Conservation (phyloP, 1,140 invertebrate species). For the Andrena cerasifolii region DNA sequence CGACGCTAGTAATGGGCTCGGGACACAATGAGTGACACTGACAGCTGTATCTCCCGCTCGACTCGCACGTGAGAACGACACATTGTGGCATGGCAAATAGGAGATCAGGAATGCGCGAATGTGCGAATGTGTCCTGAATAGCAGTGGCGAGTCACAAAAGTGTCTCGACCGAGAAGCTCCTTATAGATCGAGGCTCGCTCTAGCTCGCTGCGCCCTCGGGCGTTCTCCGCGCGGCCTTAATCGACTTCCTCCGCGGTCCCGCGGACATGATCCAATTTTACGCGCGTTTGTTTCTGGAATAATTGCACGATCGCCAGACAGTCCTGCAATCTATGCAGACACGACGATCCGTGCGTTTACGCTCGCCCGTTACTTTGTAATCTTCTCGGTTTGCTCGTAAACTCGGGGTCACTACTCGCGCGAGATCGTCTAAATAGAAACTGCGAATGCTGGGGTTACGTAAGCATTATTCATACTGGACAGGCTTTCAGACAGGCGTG, state of each 20-base stretch:
- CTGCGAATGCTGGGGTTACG: conserved; percentile 20
- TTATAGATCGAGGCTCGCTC: background rate
- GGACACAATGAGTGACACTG: too few species aligned
- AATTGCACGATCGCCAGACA: conserved; percentile 15
- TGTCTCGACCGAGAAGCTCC: too few species aligned
- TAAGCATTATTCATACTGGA: conserved; percentile 10
- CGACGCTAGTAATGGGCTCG: too few species aligned
- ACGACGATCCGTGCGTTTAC: conserved; percentile 17
- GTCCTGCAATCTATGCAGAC: conserved; percentile 24
- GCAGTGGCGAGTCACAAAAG: too few species aligned
- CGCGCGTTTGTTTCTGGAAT: background rate
- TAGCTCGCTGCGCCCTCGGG: background rate
- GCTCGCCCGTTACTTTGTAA: conserved; percentile 35
- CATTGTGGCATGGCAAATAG: too few species aligned
- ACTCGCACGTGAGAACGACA: too few species aligned
- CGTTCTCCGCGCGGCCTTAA: background rate
- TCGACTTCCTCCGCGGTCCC: conserved; percentile 4
- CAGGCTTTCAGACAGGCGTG: background rate
- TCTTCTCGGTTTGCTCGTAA: background rate
- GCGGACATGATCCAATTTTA: conserved; percentile 29
- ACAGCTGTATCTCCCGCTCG: too few species aligned
- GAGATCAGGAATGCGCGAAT: too few species aligned
- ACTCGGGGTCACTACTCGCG: background rate
- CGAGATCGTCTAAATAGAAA: conserved; percentile 44
- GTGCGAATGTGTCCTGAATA: too few species aligned